These are phyloP conservation scores for Athrips mouffetella DNA, from an alignment of 2,888 invertebrate genomes.

Conservation along the genomic window DNA sequence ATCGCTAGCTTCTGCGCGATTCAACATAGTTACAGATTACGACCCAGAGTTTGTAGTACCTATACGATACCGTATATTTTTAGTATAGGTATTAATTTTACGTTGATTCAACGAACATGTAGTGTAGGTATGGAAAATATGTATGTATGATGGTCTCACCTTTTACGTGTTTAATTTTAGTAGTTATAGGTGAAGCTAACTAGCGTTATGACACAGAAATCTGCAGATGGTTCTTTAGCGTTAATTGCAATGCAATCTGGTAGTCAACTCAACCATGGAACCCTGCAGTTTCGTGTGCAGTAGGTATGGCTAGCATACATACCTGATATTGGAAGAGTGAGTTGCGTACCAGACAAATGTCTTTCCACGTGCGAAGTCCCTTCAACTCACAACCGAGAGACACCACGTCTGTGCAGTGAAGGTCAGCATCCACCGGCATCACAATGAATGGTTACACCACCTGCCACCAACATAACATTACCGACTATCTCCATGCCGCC, in stretches of 20 bases:
- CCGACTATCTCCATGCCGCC: conserved; percentile 5
- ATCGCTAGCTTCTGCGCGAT: neutral
- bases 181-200: neutral
- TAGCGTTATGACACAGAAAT: neutral
- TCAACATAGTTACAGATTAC: too few relatives aligned
- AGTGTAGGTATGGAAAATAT: neutral
- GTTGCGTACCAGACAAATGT: conserved; percentile 76
- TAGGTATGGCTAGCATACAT: conserved; percentile 29
- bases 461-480: conserved; percentile 32
- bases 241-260: neutral
- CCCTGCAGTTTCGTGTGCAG: conserved; percentile 3
- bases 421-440: conserved; percentile 79
- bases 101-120: too few relatives aligned
- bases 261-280: too few relatives aligned
- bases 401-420: conserved; percentile 76
- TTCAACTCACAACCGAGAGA: conserved; percentile 75
- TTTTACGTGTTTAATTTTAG: neutral
- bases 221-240: neutral
- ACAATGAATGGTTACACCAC: conserved; percentile 77
- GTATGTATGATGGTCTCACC: conserved; percentile 21
- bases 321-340: conserved; percentile 76
- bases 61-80: too few relatives aligned
- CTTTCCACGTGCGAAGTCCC: conserved; percentile 77
- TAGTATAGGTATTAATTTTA: too few relatives aligned
- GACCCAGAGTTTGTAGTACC: too few relatives aligned